Conservation (phyloP, 2,113 vertebrate species). For the Oncorhynchus clarkii region DNA sequence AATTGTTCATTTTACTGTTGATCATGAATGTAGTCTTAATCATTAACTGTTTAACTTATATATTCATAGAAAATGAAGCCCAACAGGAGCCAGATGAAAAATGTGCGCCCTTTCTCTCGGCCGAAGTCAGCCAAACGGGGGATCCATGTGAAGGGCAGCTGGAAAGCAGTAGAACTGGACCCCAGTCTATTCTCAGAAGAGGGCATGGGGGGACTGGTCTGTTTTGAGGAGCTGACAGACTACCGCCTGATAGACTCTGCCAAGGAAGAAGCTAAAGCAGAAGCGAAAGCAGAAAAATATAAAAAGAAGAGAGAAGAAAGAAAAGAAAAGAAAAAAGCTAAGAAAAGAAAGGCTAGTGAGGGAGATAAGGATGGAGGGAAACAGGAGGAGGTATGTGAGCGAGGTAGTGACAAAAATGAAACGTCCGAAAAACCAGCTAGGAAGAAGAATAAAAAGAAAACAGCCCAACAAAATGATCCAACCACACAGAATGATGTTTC, state of each 20-base stretch:
- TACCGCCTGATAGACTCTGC: slow-evolving; percentile 80
- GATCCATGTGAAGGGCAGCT: slow-evolving; percentile 80
- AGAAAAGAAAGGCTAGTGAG: slow-evolving; percentile 74
- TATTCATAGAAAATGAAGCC: slow-evolving; percentile 76
- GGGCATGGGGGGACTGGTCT: slow-evolving; percentile 82
- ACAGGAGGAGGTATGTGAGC: slow-evolving; percentile 2
- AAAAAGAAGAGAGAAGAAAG: slow-evolving; percentile 62
- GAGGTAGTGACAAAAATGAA: background rate
- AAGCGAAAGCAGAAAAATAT: slow-evolving; percentile 56
- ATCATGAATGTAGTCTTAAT: background rate
- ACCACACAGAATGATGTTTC: slow-evolving; percentile 36
- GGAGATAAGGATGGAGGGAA: slow-evolving; percentile 28
- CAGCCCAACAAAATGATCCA: background rate
- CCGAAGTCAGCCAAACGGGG: slow-evolving; percentile 59
- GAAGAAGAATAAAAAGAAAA: background rate
- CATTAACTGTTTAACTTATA: background rate
- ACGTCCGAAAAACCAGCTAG: background rate
- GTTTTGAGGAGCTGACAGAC: slow-evolving; percentile 89
- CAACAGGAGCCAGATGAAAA: slow-evolving; percentile 56
- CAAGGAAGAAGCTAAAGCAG: slow-evolving; percentile 64
- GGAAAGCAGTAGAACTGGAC: slow-evolving; percentile 85
- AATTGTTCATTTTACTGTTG: background rate
- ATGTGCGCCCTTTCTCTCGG: slow-evolving; percentile 25
- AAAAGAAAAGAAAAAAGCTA: slow-evolving; percentile 52
- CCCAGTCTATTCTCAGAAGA: slow-evolving; percentile 80